These are phyloP conservation scores for Zygothrica quintamaculata DNA, from an alignment of 2,888 invertebrate species.

Conservation along the genomic window DNA sequence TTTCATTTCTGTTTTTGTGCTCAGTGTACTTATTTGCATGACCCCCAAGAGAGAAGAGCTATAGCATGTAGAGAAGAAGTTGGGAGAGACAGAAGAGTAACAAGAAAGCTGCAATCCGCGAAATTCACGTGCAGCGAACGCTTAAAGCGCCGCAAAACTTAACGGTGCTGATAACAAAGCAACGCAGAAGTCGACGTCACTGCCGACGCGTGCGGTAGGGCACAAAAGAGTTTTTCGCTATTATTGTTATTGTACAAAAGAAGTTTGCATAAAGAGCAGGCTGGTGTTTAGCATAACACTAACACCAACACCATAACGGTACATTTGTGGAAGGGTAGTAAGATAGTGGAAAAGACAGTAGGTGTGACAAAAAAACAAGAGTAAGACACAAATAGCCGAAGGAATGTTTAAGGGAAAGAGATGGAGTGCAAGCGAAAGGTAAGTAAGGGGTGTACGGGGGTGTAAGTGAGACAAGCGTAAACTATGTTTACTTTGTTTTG, in stretches of 20 bases:
- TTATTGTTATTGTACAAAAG: slow-evolving; percentile 53
- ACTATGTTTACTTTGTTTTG: slow-evolving; percentile 49
- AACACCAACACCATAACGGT: not conserved
- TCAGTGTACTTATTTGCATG: slow-evolving; percentile 37
- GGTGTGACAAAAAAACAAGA: not conserved
- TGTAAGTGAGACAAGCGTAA: slow-evolving; percentile 25
- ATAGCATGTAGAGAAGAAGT: not conserved
- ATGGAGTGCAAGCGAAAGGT: not conserved
- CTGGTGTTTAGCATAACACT: slow-evolving; percentile 14
- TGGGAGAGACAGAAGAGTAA: slow-evolving; percentile 19
- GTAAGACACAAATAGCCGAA: too few species aligned
- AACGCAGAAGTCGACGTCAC: slow-evolving; percentile 16
- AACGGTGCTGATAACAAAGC: slow-evolving; percentile 52
- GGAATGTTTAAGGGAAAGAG: not conserved
- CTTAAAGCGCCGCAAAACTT: slow-evolving; percentile 53
- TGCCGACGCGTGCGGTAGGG: slow-evolving; percentile 30
- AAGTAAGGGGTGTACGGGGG: slow-evolving; percentile 26
- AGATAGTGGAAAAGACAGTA: slow-evolving; percentile 22
- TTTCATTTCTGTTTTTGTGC: too few species aligned
- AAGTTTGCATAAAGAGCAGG: slow-evolving; percentile 52
- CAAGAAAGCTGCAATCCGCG: slow-evolving; percentile 50
- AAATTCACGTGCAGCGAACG: slow-evolving; percentile 58
- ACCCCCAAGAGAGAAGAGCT: not conserved
- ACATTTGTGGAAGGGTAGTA: not conserved
- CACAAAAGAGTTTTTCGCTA: slow-evolving; percentile 45